Evolutionary conservation across 2,113 vertebrate species (phyloP).

Genomic region (Phocoena sinus): DNA sequence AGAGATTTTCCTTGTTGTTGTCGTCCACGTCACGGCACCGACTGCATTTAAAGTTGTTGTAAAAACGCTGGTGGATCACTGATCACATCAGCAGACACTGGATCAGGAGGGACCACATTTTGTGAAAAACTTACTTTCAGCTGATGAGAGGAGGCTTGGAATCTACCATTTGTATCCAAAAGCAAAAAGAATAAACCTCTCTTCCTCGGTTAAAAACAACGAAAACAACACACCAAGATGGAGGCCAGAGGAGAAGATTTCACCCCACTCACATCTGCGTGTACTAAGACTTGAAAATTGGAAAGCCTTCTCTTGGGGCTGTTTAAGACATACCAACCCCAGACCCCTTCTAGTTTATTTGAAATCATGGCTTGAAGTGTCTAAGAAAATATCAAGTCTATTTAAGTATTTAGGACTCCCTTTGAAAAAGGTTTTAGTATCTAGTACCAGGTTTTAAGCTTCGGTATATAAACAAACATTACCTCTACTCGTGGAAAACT

Average conservation of each 20-base stretch:
- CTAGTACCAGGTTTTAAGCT: background rate
- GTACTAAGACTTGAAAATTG: background rate
- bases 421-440: background rate
- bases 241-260: background rate
- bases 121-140: background rate
- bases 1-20: background rate
- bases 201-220: background rate
- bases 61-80: background rate
- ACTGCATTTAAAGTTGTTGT: background rate
- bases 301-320: background rate
- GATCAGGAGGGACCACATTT: background rate
- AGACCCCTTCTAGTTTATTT: background rate
- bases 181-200: background rate
- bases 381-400: background rate
- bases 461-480: background rate
- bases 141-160: background rate
- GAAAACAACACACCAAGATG: background rate
- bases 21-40: background rate
- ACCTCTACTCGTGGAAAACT: background rate
- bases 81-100: background rate
- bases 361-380: background rate
- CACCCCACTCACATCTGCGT: background rate
- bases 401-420: background rate
- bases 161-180: background rate
- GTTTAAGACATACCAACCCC: background rate